Percentiles rank a stretch among this genome's conserved stretches.
Conservation (phyloP, 2,797 vertebrate species). For the Parauchenoglanis punctatus region DNA sequence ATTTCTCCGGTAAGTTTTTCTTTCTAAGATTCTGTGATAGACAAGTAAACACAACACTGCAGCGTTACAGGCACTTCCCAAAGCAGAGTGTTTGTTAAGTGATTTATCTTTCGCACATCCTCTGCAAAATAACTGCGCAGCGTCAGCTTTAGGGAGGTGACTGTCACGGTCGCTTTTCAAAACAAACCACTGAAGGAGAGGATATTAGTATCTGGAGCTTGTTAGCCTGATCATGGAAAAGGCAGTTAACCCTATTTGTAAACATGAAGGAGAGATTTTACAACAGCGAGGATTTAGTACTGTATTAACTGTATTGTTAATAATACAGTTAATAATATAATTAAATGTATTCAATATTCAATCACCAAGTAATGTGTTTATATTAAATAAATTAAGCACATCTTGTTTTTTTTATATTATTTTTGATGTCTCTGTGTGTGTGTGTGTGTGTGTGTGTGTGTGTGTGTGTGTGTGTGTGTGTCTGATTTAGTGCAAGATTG, state of each 20-base stretch:
- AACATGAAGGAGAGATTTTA: background rate
- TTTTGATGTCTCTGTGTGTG: background rate
- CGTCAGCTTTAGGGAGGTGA: constrained; percentile 46
- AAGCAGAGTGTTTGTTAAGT: constrained; percentile 42
- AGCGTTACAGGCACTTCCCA: constrained; percentile 30
- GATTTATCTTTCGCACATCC: constrained; percentile 58
- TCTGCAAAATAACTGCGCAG: constrained; percentile 57
- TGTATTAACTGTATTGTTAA: background rate
- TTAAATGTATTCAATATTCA: background rate
- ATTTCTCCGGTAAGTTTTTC: constrained; percentile 74
- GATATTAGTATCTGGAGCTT: constrained; percentile 40
- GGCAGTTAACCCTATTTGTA: background rate
- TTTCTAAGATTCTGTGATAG: background rate
- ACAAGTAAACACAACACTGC: constrained; percentile 28
- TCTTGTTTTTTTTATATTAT: background rate
- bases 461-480: too few relatives aligned
- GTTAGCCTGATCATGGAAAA: background rate
- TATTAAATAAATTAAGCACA: background rate
- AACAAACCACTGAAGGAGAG: constrained; percentile 1
- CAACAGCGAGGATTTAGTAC: background rate
- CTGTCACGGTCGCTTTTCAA: constrained; percentile 47
- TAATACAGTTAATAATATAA: too few relatives aligned
- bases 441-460: too few relatives aligned
- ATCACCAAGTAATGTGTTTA: background rate
- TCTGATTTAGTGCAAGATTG: too few relatives aligned